These are phyloP conservation scores for Urocyon cinereoargenteus DNA, from an alignment of 2,797 vertebrate genomes.

Conservation along the genomic window DNA sequence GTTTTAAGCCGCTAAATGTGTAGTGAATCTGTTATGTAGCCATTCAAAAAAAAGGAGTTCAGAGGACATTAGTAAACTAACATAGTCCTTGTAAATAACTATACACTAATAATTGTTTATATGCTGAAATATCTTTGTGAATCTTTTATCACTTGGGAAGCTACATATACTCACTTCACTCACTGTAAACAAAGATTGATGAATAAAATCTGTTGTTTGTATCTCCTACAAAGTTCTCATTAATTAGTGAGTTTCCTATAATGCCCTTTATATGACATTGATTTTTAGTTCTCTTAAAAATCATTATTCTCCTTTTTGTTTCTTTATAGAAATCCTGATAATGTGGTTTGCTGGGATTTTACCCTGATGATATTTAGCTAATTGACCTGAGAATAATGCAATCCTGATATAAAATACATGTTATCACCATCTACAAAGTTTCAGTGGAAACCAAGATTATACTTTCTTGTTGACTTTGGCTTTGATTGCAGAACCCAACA, in stretches of 20 bases:
- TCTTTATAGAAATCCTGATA: not conserved
- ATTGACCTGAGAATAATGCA: not conserved
- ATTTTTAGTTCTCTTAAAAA: not conserved
- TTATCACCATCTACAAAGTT: not conserved
- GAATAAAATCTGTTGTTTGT: not conserved
- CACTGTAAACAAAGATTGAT: not conserved
- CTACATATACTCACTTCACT: not conserved
- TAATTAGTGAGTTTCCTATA: not conserved
- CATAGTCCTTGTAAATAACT: not conserved
- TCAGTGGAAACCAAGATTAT: not conserved
- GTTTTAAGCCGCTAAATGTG: not conserved
- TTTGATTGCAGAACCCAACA: not conserved
- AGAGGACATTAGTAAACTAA: not conserved
- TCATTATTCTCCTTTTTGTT: not conserved
- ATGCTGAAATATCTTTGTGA: not conserved
- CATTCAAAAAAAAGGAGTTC: not conserved
- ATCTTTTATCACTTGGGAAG: not conserved
- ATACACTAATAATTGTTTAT: not conserved
- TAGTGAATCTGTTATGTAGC: not conserved
- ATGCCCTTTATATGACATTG: not conserved
- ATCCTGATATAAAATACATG: not conserved
- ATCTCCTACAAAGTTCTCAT: not conserved
- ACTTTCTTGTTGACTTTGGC: not conserved
- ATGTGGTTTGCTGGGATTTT: not conserved
- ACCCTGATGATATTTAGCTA: not conserved